A percentile compares a stretch with the other conserved stretches of the same genome.
phyloP scores from a whole-genome alignment of 2,797 vertebrate species.

The Helostoma temminkii region DNA sequence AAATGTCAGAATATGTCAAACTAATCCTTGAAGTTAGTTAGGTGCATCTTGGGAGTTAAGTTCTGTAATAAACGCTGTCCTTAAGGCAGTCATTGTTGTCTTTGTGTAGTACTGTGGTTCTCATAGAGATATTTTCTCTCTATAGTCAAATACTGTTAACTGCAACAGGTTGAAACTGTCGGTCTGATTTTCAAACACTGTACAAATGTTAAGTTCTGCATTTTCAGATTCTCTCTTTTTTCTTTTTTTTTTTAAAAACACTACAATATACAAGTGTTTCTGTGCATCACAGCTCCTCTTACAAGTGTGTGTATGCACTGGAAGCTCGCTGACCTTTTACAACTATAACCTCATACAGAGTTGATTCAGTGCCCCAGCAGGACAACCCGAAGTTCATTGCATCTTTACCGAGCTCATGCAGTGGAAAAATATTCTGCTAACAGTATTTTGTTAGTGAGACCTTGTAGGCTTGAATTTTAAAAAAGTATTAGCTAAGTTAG shows the following conservation, averaged over 20 bases:
- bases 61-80: constrained; percentile 10
- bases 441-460: background rate
- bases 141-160: background rate
- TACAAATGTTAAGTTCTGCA: constrained; percentile 6
- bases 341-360: constrained; percentile 10
- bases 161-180: background rate
- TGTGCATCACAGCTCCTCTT: background rate
- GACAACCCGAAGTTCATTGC: constrained; percentile 1
- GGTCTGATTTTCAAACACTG: background rate
- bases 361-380: constrained; percentile 4
- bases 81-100: constrained; percentile 15
- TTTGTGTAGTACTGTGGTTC: constrained; percentile 20
- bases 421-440: constrained; percentile 11
- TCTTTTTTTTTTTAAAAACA: background rate
- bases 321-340: constrained; percentile 56
- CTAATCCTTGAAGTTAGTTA: background rate
- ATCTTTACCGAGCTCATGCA: background rate
- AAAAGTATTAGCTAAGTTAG: background rate
- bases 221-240: too few relatives aligned
- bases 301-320: background rate
- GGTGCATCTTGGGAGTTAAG: too few relatives aligned
- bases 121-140: background rate
- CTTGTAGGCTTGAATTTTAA: background rate
- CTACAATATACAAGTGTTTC: background rate
- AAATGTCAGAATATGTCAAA: background rate